These are phyloP conservation scores for Nemapogon koenigi DNA, from an alignment of 2,888 invertebrate genomes.

Conservation along the genomic window DNA sequence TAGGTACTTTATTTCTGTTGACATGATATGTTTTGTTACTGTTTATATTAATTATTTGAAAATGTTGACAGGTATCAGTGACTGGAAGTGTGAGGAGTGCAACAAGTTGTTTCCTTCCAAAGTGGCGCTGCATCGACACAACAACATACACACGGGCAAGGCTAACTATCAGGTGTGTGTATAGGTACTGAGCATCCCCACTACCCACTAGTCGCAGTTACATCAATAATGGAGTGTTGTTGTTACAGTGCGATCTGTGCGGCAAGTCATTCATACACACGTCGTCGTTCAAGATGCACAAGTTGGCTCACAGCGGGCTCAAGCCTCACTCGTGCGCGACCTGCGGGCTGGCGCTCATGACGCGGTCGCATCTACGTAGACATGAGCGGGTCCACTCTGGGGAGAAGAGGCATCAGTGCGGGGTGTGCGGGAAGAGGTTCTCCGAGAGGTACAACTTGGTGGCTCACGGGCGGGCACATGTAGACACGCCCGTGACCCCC, in stretches of 20 bases:
- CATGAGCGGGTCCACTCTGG: constrained; percentile 72
- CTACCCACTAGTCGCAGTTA: neutral
- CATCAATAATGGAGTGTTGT: neutral
- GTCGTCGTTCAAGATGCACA: constrained; percentile 74
- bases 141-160: constrained; percentile 68
- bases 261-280: constrained; percentile 73
- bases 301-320: constrained; percentile 67
- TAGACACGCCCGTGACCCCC: constrained; percentile 13
- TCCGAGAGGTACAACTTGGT: constrained; percentile 62
- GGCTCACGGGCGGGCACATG: constrained; percentile 35
- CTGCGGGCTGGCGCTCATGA: constrained; percentile 68
- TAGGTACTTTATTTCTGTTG: too few species aligned
- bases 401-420: constrained; percentile 66
- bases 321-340: constrained; percentile 66
- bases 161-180: constrained; percentile 59
- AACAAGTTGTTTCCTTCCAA: constrained; percentile 68
- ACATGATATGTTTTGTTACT: too few species aligned
- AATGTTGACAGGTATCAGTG: constrained; percentile 65
- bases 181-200: neutral
- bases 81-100: constrained; percentile 67
- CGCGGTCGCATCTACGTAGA: constrained; percentile 70
- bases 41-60: too few species aligned
- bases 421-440: constrained; percentile 62
- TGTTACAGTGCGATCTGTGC: constrained; percentile 64
- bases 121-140: constrained; percentile 65